Conservation (phyloP, 1,140 invertebrate species). For the Paralvinella palmiformis region DNA sequence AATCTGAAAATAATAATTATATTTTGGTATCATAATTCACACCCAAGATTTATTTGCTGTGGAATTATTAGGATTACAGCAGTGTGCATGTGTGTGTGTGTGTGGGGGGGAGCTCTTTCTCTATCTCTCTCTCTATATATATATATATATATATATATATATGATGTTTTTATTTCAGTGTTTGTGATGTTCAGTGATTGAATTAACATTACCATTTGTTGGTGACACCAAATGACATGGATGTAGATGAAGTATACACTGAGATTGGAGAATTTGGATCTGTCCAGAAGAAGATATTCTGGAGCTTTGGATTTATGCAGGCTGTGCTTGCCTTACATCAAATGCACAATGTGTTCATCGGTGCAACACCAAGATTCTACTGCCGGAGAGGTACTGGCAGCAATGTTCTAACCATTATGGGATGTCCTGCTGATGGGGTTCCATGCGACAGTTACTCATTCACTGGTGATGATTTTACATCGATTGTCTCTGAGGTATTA, state of each 20-base stretch:
- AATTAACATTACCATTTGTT: neutral
- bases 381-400: constrained; percentile 4
- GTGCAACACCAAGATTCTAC: constrained; percentile 15
- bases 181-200: neutral
- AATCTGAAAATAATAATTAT: too few relatives aligned
- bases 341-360: constrained; percentile 21
- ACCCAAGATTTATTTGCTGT: too few relatives aligned
- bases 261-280: constrained; percentile 21
- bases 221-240: constrained; percentile 8
- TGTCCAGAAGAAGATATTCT: constrained; percentile 19
- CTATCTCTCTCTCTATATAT: too few relatives aligned
- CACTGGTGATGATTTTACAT: constrained; percentile 14
- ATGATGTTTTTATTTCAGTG: too few relatives aligned
- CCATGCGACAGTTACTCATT: constrained; percentile 8
- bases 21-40: too few relatives aligned
- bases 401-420: neutral
- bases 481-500: constrained; percentile 20
- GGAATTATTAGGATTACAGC: too few relatives aligned
- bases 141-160: too few relatives aligned
- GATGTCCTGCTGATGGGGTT: constrained; percentile 4
- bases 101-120: too few relatives aligned
- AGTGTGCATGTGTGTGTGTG: too few relatives aligned
- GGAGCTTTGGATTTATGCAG: constrained; percentile 13
- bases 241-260: constrained; percentile 21
- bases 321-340: constrained; percentile 16